phyloP scores from a whole-genome alignment of 2,797 vertebrate species.

The Artibeus jamaicensis region DNA sequence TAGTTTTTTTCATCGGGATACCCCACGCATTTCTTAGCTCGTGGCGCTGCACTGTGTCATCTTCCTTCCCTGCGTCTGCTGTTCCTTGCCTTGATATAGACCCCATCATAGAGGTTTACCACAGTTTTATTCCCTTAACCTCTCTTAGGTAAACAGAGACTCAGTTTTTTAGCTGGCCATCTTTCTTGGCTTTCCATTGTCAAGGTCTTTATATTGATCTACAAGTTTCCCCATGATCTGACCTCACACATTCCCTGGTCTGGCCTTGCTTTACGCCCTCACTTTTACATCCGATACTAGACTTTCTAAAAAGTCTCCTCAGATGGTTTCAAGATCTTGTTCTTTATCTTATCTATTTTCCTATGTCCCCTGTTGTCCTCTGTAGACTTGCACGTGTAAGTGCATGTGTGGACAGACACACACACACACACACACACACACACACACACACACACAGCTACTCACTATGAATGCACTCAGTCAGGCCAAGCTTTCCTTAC shows the following conservation, averaged over 20 bases:
- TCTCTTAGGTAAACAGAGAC: not conserved
- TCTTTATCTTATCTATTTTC: not conserved
- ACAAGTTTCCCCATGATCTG: not conserved
- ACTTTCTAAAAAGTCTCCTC: not conserved
- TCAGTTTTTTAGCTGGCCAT: not conserved
- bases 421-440: not conserved
- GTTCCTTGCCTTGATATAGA: not conserved
- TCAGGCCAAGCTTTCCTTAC: not conserved
- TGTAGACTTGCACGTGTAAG: not conserved
- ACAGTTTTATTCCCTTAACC: not conserved
- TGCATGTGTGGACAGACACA: not conserved
- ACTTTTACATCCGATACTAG: not conserved
- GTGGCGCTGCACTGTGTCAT: accelerated
- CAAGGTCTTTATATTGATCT: not conserved
- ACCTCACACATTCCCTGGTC: not conserved
- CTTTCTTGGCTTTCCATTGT: not conserved
- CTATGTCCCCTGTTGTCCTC: not conserved
- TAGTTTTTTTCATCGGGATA: not conserved
- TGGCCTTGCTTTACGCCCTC: not conserved
- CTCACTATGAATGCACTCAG: not conserved
- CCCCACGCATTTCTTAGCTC: not conserved
- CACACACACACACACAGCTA: not conserved
- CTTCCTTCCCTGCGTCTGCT: not conserved
- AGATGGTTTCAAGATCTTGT: not conserved
- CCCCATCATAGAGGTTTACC: not conserved